Percentiles rank a stretch among this genome's conserved stretches.
Evolutionary conservation across 1,140 invertebrate genomes (phyloP).

Genomic region (Drosophila azteca): DNA sequence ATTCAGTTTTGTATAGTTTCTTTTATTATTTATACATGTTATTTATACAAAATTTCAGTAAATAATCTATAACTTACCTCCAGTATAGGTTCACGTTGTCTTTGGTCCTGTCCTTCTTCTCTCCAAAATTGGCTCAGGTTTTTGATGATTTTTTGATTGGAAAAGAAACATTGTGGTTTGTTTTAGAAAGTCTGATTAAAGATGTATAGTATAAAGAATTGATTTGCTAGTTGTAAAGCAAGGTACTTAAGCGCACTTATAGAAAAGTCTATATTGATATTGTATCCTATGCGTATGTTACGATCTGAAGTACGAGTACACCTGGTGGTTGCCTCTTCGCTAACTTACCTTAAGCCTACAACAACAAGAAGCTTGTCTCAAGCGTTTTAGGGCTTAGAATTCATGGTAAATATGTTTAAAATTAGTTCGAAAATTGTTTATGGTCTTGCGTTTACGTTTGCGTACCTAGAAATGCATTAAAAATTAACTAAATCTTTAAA

Average conservation of each 20-base stretch:
- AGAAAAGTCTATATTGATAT: conserved; percentile 22
- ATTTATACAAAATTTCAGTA: conserved; percentile 3
- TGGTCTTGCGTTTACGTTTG: conserved; percentile 17
- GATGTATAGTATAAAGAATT: not conserved
- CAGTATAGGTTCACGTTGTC: not conserved
- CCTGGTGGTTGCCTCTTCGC: conserved; percentile 3
- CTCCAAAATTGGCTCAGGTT: conserved; percentile 34
- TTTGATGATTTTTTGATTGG: conserved; percentile 17
- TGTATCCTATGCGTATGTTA: conserved; percentile 18
- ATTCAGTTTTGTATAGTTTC: not conserved
- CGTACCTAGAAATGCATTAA: conserved; percentile 35
- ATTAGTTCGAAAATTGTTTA: conserved; percentile 13
- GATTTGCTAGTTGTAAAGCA: conserved; percentile 20
- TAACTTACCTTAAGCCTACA: conserved; percentile 60
- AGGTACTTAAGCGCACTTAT: conserved; percentile 53
- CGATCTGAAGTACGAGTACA: conserved; percentile 5
- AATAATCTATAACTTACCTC: conserved; percentile 24
- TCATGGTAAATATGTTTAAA: conserved; percentile 15
- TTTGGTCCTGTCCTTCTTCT: not conserved
- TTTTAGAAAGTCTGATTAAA: conserved; percentile 49
- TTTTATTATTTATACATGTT: conserved; percentile 3
- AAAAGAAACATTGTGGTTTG: conserved; percentile 51
- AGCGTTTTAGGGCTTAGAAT: conserved; percentile 16
- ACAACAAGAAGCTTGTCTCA: conserved; percentile 8
- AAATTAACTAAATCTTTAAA: conserved; percentile 45